phyloP scores from a whole-genome alignment of 2,888 invertebrate genomes.

The Tipula confusa region DNA sequence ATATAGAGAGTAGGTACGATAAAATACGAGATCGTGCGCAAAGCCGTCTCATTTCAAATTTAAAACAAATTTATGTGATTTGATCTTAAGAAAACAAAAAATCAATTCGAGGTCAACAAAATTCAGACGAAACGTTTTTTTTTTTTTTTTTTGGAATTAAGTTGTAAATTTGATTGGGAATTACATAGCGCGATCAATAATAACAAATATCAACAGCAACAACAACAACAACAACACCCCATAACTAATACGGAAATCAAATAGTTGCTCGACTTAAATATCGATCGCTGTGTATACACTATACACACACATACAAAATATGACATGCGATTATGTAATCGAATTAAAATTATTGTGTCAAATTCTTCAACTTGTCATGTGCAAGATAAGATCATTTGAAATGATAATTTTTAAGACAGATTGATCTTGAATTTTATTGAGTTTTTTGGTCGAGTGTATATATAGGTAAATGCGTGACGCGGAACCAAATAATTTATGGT shows the following conservation, averaged over 20 bases:
- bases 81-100: background rate
- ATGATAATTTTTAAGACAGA: slow-evolving; percentile 17
- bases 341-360: slow-evolving; percentile 20
- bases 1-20: too few species aligned
- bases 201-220: background rate
- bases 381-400: background rate
- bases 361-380: slow-evolving; percentile 6
- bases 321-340: background rate
- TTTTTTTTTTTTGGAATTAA: background rate
- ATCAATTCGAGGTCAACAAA: background rate
- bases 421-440: background rate
- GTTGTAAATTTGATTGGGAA: slow-evolving; percentile 20
- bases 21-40: background rate
- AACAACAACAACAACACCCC: background rate
- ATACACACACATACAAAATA: background rate
- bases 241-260: background rate
- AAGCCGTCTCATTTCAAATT: background rate
- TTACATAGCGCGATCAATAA: background rate
- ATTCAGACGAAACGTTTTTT: background rate
- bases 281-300: background rate
- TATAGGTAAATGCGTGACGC: background rate
- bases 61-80: background rate
- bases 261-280: background rate
- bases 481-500: slow-evolving; percentile 1
- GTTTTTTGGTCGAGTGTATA: background rate